Evolutionary conservation across 2,888 invertebrate genomes (phyloP).

Genomic region (Drosophila testacea): DNA sequence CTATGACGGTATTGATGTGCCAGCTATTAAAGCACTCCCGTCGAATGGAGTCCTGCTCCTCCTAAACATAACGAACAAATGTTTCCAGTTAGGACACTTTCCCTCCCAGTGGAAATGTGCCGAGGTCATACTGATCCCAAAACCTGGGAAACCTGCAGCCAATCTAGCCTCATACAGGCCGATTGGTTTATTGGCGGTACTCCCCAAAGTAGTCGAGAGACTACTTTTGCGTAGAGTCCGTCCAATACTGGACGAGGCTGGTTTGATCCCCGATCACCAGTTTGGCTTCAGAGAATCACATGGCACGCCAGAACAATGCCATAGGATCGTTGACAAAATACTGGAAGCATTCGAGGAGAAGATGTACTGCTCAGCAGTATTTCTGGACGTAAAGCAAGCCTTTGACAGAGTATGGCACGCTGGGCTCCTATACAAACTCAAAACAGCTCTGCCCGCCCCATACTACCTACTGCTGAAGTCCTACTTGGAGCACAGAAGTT

Average conservation of each 20-base stretch:
- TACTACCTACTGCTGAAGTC: neutral
- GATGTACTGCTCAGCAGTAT: neutral
- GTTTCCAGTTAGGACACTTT: slow-evolving; percentile 2
- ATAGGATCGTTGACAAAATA: neutral
- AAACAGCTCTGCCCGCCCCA: neutral
- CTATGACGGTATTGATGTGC: neutral
- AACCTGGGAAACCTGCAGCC: slow-evolving; percentile 5
- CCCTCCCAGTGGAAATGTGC: slow-evolving; percentile 10
- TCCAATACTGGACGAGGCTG: neutral
- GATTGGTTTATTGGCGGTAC: too few relatives aligned
- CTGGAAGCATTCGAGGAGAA: neutral
- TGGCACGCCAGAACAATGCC: neutral
- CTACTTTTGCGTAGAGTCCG: slow-evolving; percentile 1
- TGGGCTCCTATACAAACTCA: neutral
- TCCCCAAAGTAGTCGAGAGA: slow-evolving; percentile 4
- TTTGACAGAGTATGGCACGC: neutral
- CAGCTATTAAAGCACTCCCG: neutral
- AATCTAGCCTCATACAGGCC: neutral
- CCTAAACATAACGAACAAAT: neutral
- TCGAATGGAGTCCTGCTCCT: too few relatives aligned
- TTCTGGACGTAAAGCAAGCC: neutral
- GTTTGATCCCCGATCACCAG: neutral
- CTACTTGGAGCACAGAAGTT: neutral
- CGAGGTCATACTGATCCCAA: neutral
- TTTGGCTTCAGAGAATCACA: neutral